These are phyloP conservation scores for Julus scanicus DNA, from an alignment of 2,888 invertebrate species.

Conservation along the genomic window DNA sequence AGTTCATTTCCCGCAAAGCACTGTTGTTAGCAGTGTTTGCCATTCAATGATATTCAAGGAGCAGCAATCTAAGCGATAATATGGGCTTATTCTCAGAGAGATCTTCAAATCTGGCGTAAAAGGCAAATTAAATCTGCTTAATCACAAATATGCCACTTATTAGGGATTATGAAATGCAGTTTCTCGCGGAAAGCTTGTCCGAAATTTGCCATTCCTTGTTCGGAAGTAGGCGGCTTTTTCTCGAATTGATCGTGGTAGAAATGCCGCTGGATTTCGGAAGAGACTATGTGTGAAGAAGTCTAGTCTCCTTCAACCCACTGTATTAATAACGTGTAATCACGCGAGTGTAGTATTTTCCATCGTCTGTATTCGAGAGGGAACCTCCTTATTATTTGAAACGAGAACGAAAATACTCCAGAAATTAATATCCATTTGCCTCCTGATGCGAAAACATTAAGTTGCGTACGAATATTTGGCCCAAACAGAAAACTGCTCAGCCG, in stretches of 20 bases:
- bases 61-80: neutral
- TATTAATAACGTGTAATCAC: conserved; percentile 39
- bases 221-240: neutral
- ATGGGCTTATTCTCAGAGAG: neutral
- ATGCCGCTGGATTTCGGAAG: neutral
- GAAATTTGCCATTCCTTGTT: neutral
- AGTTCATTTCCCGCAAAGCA: neutral
- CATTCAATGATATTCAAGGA: neutral
- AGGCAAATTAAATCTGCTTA: conserved; percentile 23
- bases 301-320: neutral
- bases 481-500: neutral
- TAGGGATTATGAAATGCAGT: neutral
- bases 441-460: conserved; percentile 21
- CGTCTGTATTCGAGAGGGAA: neutral
- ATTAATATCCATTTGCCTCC: conserved; percentile 42
- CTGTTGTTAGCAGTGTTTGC: neutral
- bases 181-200: neutral
- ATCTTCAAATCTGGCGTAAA: neutral
- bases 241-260: neutral
- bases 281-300: neutral
- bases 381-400: conserved; percentile 22
- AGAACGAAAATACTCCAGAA: neutral
- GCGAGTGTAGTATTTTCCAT: conserved; percentile 14
- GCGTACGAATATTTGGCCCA: neutral
- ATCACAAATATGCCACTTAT: conserved; percentile 31